phyloP scores from a whole-genome alignment of 2,797 vertebrate genomes.

The Alfaro cultratus region DNA sequence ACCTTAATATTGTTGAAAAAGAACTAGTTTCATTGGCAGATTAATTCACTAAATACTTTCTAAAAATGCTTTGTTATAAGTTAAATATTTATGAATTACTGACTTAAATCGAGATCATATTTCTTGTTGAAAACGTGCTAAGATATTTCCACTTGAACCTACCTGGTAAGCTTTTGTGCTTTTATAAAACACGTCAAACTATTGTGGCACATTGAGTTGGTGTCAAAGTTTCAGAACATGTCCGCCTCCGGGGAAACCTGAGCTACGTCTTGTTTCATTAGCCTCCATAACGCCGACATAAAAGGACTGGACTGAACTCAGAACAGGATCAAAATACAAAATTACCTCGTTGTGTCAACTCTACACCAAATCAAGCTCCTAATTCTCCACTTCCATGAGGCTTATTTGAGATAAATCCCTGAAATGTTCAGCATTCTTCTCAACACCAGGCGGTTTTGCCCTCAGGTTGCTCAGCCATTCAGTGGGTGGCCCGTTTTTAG shows the following conservation, averaged over 20 bases:
- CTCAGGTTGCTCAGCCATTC: slow-evolving; percentile 51
- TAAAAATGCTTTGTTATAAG: too few relatives aligned
- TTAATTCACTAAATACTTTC: too few relatives aligned
- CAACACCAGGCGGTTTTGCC: slow-evolving; percentile 28
- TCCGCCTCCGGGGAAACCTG: neutral
- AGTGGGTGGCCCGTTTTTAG: slow-evolving; percentile 40
- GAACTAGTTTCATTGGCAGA: too few relatives aligned
- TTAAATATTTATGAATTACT: too few relatives aligned
- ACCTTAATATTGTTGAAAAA: too few relatives aligned
- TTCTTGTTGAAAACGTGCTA: too few relatives aligned
- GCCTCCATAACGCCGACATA: slow-evolving; percentile 1
- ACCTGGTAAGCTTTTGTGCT: too few relatives aligned
- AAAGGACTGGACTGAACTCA: slow-evolving; percentile 11
- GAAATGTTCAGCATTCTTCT: slow-evolving; percentile 21
- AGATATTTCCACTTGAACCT: too few relatives aligned
- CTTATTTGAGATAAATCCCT: slow-evolving; percentile 10
- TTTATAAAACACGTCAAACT: neutral
- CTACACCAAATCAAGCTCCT: neutral
- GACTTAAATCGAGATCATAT: too few relatives aligned
- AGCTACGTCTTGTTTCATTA: slow-evolving; percentile 23
- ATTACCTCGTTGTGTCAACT: slow-evolving; percentile 10
- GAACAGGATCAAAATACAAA: slow-evolving; percentile 11
- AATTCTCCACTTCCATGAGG: neutral
- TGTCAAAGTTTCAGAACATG: neutral
- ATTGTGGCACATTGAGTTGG: neutral